Percentiles rank a stretch among this genome's conserved stretches.
Conservation (phyloP, 2,888 invertebrate species). For the Ellobium chinense region DNA sequence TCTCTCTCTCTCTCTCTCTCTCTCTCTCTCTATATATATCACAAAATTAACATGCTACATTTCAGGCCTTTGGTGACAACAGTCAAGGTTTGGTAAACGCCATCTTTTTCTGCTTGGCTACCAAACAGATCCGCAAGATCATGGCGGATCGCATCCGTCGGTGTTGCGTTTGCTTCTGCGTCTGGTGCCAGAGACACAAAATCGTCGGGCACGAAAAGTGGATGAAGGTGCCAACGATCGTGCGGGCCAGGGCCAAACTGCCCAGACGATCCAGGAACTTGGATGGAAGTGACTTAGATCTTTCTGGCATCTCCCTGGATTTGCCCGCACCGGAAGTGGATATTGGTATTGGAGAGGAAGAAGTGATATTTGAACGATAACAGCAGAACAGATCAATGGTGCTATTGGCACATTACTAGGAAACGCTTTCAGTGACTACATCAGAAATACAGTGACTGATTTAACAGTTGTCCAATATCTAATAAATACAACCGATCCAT, state of each 20-base stretch:
- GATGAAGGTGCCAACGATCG: conserved; percentile 42
- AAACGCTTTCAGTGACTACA: too few species aligned
- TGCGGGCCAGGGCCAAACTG: conserved; percentile 18
- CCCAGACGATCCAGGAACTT: conserved; percentile 14
- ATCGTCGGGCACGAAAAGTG: conserved; percentile 8
- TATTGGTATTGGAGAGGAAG: conserved; percentile 40
- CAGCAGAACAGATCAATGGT: too few species aligned
- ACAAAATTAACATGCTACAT: too few species aligned
- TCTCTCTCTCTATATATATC: too few species aligned
- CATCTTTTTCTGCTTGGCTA: conserved; percentile 55
- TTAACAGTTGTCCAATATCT: too few species aligned
- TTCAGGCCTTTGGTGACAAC: conserved; percentile 60
- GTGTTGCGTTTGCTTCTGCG: conserved; percentile 32
- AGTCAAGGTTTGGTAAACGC: conserved; percentile 57
- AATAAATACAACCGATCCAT: too few species aligned
- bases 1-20: too few species aligned
- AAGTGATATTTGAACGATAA: conserved; percentile 48
- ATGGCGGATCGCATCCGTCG: conserved; percentile 33
- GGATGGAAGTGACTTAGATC: conserved; percentile 51
- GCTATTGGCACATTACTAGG: too few species aligned
- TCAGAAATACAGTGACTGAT: too few species aligned
- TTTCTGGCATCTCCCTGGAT: conserved; percentile 52
- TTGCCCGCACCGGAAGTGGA: conserved; percentile 36
- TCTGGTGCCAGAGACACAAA: conserved; percentile 37
- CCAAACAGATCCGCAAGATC: conserved; percentile 50